Conservation (phyloP, 2,797 vertebrate genomes). For the Cephalopachus bancanus region DNA sequence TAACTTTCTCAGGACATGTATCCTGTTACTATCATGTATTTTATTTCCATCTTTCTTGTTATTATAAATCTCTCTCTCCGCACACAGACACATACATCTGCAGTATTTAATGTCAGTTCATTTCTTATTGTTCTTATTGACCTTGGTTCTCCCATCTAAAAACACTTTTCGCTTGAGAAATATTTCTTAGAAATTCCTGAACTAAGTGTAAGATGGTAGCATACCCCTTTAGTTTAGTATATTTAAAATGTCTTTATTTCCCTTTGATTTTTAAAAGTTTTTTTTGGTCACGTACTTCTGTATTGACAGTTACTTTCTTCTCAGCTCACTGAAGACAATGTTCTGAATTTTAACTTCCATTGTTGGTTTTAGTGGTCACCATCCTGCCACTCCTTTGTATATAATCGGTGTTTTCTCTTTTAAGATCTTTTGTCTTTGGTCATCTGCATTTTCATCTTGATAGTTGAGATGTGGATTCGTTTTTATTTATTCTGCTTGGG, state of each 20-base stretch:
- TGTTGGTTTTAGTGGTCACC: not conserved
- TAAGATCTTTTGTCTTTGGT: not conserved
- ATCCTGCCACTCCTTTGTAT: not conserved
- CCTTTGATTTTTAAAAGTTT: not conserved
- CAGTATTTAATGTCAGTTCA: not conserved
- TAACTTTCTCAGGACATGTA: not conserved
- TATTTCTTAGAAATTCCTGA: not conserved
- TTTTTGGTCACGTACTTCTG: not conserved
- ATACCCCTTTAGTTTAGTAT: not conserved
- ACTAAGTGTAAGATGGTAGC: not conserved
- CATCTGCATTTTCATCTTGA: not conserved
- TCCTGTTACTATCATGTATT: not conserved
- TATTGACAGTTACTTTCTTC: not conserved
- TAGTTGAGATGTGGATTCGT: not conserved
- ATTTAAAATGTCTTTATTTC: conserved; percentile 37
- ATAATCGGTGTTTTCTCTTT: conserved; percentile 11
- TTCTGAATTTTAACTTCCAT: not conserved
- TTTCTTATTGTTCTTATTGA: not conserved
- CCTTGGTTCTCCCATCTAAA: not conserved
- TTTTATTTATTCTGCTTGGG: conserved; percentile 5
- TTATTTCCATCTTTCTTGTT: conserved; percentile 2
- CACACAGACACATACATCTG: not conserved
- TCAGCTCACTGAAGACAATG: not conserved
- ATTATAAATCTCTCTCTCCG: not conserved
- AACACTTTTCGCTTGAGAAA: not conserved